These are phyloP conservation scores for Myrmophylax atrothorax DNA, from an alignment of 2,113 vertebrate genomes.

Conservation along the genomic window DNA sequence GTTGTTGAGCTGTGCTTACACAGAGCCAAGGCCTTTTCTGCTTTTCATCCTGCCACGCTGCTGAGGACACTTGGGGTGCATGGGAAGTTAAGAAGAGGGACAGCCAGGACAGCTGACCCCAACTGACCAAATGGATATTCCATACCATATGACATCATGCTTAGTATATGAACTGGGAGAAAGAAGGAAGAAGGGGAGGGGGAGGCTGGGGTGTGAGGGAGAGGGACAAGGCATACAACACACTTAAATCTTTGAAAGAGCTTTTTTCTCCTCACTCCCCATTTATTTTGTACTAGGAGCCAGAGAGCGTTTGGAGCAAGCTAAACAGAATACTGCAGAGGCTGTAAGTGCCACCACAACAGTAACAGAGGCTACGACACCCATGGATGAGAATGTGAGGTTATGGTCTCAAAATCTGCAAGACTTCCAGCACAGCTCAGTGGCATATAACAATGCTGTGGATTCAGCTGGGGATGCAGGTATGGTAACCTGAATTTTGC, in stretches of 20 bases:
- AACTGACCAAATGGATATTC: background rate
- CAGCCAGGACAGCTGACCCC: background rate
- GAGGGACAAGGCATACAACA: background rate
- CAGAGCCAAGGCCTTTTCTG: background rate
- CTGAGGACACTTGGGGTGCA: background rate
- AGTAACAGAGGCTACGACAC: slow-evolving; percentile 77
- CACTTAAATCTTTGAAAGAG: background rate
- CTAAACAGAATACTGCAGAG: slow-evolving; percentile 74
- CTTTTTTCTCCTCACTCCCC: background rate
- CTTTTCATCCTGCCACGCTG: accelerated
- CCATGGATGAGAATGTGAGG: slow-evolving; percentile 81
- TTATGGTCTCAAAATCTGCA: slow-evolving; percentile 86
- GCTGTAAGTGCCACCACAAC: slow-evolving; percentile 78
- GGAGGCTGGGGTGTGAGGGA: background rate
- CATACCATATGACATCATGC: background rate
- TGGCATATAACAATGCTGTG: slow-evolving; percentile 81
- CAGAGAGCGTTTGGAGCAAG: slow-evolving; percentile 80
- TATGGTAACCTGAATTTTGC: slow-evolving; percentile 27
- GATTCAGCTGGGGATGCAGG: slow-evolving; percentile 87
- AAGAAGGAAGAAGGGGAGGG: background rate
- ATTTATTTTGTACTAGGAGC: slow-evolving; percentile 71
- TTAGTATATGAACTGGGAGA: background rate
- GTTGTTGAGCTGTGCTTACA: background rate
- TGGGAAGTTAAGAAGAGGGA: background rate
- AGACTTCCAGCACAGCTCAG: slow-evolving; percentile 81